Percentiles rank a stretch among this genome's conserved stretches.
Evolutionary conservation across 2,113 vertebrate genomes (phyloP).

Genomic region (Mohoua ochrocephala): DNA sequence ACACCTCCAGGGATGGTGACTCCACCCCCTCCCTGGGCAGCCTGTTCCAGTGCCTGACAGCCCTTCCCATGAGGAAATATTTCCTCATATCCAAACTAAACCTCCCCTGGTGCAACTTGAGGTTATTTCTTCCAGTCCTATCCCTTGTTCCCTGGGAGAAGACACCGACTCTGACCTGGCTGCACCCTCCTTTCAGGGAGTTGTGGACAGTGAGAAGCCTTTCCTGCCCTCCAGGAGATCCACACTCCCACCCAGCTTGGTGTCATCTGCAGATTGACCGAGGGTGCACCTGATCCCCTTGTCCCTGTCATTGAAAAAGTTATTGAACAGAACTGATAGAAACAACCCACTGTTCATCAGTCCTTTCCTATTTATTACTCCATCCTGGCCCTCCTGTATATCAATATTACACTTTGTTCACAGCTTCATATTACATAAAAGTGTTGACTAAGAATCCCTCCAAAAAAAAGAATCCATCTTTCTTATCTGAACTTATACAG

Average conservation of each 20-base stretch:
- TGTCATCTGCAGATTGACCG: neutral
- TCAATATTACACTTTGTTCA: neutral
- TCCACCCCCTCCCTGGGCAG: neutral
- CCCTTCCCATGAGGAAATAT: neutral
- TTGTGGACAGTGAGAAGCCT: neutral
- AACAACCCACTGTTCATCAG: neutral
- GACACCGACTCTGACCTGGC: fast-evolving
- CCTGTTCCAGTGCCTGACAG: neutral
- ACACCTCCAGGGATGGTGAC: neutral
- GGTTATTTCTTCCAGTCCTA: neutral
- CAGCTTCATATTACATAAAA: neutral
- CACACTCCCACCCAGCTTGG: neutral
- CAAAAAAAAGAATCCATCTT: neutral
- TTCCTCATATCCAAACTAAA: neutral
- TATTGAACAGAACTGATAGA: neutral
- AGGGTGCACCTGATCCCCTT: neutral
- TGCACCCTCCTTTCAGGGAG: neutral
- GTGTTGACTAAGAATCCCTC: neutral
- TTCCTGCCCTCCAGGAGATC: neutral
- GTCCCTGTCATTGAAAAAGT: neutral
- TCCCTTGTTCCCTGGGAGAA: neutral
- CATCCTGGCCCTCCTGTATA: neutral
- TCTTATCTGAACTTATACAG: neutral
- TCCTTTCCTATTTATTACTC: neutral
- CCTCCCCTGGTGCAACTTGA: neutral